These are phyloP conservation scores for Aphaenogaster rudis DNA, from an alignment of 1,140 invertebrate species.

Conservation along the genomic window DNA sequence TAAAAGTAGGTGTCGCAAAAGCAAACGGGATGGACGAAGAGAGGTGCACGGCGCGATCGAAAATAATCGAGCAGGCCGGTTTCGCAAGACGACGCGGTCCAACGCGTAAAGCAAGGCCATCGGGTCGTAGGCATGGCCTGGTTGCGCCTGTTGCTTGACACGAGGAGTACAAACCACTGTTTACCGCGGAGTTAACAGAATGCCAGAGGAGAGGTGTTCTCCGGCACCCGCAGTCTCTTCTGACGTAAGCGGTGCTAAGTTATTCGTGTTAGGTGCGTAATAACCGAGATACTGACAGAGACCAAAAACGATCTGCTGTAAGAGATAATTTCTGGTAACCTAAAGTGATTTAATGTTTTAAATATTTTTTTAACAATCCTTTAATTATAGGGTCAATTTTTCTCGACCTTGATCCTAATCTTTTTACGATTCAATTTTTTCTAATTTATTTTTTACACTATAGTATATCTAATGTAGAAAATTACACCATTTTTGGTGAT, in stretches of 20 bases:
- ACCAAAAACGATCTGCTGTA: conserved; percentile 1
- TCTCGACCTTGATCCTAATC: not conserved
- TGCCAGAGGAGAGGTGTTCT: conserved; percentile 29
- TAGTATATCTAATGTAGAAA: not conserved
- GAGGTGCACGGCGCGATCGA: conserved; percentile 56
- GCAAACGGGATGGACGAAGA: conserved; percentile 56
- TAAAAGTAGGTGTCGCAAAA: conserved; percentile 28
- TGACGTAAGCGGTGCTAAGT: conserved; percentile 42
- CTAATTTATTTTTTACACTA: not conserved
- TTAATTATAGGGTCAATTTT: not conserved
- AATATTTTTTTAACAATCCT: not conserved
- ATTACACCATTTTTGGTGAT: not conserved
- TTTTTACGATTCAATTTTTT: not conserved
- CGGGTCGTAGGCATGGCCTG: conserved; percentile 78
- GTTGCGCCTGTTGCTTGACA: conserved; percentile 62
- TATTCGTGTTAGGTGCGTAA: conserved; percentile 49
- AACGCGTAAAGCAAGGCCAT: conserved; percentile 79
- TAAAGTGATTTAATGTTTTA: not conserved
- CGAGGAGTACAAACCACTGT: conserved; percentile 20
- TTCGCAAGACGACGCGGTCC: conserved; percentile 80
- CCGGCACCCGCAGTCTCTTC: conserved; percentile 3
- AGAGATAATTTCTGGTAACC: not conserved
- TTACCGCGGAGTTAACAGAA: conserved; percentile 46
- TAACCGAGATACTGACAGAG: conserved; percentile 5
- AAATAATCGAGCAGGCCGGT: conserved; percentile 73